Base-by-base conservation (phyloP, 2,888 invertebrate species). In the Urechis unicinctus region DNA sequence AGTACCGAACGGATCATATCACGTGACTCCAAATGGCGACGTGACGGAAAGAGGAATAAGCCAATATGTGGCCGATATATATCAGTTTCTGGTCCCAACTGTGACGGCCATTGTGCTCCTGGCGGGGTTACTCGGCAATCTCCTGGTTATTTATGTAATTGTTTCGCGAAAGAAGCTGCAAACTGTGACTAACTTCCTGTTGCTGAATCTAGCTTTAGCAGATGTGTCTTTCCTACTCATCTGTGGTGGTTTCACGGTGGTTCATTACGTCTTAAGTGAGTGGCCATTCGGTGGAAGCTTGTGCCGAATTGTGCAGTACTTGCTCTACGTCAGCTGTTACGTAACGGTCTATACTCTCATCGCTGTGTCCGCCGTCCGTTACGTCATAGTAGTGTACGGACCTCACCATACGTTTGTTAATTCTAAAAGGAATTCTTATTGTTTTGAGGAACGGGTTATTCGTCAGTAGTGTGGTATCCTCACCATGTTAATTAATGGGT, bases 331-430 rank as follows among this genome's bases (percentile, higher is more conserved):
- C 6, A 54, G 53, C 2, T 51, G 48, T 26, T 61, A 62, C 45
- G 60, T 61, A 13, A 61, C 52, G 3, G 47, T 62, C 30, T 61
- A 61, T 43, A 61, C 60, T 4, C 55, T 62, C 22, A 55, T 59
- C 6, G 56, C 60, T 1, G 56, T 62, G 4, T 61, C 62, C 6
- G 53, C 48, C 3, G 53, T 62, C 9, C 47, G 62, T 1, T 62
- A 58, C 46, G 22, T 58, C 13, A 56, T 52, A 2, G 55, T 61
- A 21, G 53, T 60, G 13, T 50, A 52, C 22, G 56, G 58, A 1
- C 24, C 26, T 1, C 2, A 31, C 2, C 22, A 51, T 1, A 2
- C 36, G 1, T 50, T 51, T 24, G n/a, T 57, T 6, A 29, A 42
- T 1, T 31, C 43, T 22, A 53, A 50, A n/a, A 21, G 13, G 1